These are phyloP conservation scores for Lophius americanus DNA, from an alignment of 2,797 vertebrate species.

Conservation along the genomic window DNA sequence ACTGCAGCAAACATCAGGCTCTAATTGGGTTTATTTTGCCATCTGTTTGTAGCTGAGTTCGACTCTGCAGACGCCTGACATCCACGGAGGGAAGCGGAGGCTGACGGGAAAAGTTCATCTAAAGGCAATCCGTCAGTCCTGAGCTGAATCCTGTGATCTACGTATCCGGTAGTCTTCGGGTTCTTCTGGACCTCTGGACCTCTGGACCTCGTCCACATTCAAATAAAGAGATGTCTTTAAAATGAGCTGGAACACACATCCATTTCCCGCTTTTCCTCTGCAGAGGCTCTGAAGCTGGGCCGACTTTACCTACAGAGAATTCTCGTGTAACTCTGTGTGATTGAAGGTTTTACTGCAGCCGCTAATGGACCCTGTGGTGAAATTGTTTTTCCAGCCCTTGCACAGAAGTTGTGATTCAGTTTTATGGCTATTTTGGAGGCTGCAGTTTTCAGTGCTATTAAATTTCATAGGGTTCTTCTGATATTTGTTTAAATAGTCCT, in stretches of 20 bases:
- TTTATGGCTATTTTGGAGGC: background rate
- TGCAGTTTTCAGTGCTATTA: conserved; percentile 1
- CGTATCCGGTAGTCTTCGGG: too few relatives aligned
- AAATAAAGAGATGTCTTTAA: too few relatives aligned
- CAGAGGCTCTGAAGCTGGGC: background rate
- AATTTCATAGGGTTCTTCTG: background rate
- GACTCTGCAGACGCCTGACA: conserved; percentile 8
- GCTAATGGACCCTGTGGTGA: background rate
- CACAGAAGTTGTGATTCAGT: conserved; percentile 1
- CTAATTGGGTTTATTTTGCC: conserved; percentile 20
- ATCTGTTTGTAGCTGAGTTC: conserved; percentile 2
- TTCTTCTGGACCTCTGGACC: too few relatives aligned
- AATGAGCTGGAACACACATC: too few relatives aligned
- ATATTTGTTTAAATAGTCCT: too few relatives aligned
- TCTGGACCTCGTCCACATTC: background rate
- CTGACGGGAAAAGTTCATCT: background rate
- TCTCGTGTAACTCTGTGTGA: background rate
- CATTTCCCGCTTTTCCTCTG: too few relatives aligned
- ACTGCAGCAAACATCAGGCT: conserved; percentile 16
- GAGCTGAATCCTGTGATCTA: too few relatives aligned
- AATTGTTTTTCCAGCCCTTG: background rate
- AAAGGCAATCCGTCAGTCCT: conserved; percentile 8
- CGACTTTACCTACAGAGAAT: background rate
- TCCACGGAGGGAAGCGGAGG: conserved; percentile 1
- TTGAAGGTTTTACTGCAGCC: background rate